Base-by-base conservation (phyloP, 92 coral and sea anemone species). In the Paramuricea clavata region DNA sequence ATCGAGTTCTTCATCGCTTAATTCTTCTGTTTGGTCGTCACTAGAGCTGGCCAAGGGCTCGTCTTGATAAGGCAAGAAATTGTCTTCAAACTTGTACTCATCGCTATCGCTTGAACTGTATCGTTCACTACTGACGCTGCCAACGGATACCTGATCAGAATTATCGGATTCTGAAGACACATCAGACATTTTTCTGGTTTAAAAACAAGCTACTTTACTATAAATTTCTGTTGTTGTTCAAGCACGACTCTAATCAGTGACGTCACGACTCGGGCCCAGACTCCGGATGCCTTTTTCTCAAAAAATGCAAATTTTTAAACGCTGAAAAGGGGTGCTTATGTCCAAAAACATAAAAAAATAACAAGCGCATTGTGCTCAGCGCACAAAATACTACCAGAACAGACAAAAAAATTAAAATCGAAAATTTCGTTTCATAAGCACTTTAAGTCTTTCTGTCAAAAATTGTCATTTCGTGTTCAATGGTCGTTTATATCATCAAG, bases 121-220 rank as follows among this genome's bases (percentile, higher is more conserved):
- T 68, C 74, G 52, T 41, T 71, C 77, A 22, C 52, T 71, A 71
- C 77, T 34, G 77, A 71, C 28, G 52, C 76, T 69, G 12, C 49
- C 76, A 19, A 12, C 49, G 12, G 52, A 71, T 71, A 5, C 52
- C 54, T 71, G 77, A 36, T 32, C 77, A 41, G 77, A 68, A 68
- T 68, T 1, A 28, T 68, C 74, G 43, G 74, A n/a, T 57, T 57
- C 65, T 57, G 65, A 57, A 57, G 65, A 3, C 65, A 19, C 65
- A 57, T 23, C 65, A 26, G 34, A 65, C 72, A 68, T 68, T 68
- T 68, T 68, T 32, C 43, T 32, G 42, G 41, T 68, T 65, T 68
- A 68, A 28, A 28, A 68, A 62, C 30, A n/a, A n/a, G 28, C 32
- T 62, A 62, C 4, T 62, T 26, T 6, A 4, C 70, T 50, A 12